These are phyloP conservation scores for Lepidocyrtinus sp. DNA, from an alignment of 2,888 invertebrate genomes.

Conservation along the genomic window DNA sequence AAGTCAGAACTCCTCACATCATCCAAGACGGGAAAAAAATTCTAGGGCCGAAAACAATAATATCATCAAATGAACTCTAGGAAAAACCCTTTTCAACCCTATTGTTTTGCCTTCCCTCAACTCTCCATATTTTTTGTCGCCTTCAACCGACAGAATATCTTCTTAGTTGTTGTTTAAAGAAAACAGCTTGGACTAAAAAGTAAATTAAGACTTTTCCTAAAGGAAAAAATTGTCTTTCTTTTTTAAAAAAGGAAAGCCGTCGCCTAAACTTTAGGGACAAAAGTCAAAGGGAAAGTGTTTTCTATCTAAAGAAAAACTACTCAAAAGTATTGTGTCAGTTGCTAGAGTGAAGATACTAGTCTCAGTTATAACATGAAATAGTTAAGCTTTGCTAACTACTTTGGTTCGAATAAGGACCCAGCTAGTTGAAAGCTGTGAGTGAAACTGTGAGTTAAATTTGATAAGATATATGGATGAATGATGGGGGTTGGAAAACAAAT, in stretches of 20 bases:
- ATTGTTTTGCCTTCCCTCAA: neutral
- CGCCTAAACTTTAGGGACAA: neutral
- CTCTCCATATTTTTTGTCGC: neutral
- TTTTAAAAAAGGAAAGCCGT: neutral
- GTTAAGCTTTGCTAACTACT: neutral
- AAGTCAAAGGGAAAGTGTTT: neutral
- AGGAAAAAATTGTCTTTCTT: neutral
- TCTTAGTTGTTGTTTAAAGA: conserved; percentile 26
- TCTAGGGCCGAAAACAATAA: conserved; percentile 40
- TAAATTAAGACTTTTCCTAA: conserved; percentile 28
- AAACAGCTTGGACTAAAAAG: conserved; percentile 39
- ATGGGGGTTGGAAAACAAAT: neutral
- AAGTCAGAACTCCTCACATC: conserved; percentile 24
- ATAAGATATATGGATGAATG: neutral
- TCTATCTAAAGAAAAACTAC: too few species aligned
- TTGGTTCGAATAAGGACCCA: neutral
- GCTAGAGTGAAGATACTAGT: neutral
- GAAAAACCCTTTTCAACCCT: neutral
- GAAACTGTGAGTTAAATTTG: neutral
- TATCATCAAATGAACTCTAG: neutral
- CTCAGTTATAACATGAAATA: neutral
- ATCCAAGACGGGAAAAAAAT: conserved; percentile 15
- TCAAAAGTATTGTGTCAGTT: too few species aligned
- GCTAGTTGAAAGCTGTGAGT: neutral
- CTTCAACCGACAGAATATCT: conserved; percentile 23